Percentiles rank a stretch among this genome's conserved stretches.
Evolutionary conservation across 2,797 vertebrate species (phyloP).

Genomic region (Neopelma chrysocephalum): DNA sequence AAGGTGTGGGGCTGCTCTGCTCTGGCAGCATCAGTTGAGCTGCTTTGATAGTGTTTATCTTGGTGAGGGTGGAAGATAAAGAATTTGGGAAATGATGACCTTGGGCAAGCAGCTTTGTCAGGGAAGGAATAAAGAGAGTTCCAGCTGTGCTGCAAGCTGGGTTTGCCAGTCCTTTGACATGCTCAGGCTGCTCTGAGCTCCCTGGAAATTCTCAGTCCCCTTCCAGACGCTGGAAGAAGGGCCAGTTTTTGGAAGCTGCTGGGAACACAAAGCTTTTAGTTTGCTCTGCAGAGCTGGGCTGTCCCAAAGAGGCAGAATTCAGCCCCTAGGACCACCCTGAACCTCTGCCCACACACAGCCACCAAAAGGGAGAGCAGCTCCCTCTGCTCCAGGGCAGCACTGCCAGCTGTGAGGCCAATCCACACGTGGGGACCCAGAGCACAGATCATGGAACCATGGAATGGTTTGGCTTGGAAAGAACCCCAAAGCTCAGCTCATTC

Average conservation of each 20-base stretch:
- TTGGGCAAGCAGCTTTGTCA: not conserved
- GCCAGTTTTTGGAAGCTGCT: not conserved
- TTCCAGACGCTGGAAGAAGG: not conserved
- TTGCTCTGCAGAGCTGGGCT: not conserved
- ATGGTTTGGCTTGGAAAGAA: not conserved
- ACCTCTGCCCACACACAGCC: not conserved
- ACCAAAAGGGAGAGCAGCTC: not conserved
- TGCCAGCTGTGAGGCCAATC: not conserved
- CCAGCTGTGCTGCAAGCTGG: not conserved
- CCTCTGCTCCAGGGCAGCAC: not conserved
- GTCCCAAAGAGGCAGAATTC: not conserved
- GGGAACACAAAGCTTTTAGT: not conserved
- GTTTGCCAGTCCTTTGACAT: not conserved
- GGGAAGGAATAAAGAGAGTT: not conserved
- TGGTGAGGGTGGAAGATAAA: not conserved
- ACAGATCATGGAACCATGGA: not conserved
- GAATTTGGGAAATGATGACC: not conserved
- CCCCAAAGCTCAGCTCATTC: not conserved
- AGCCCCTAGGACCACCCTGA: rapidly evolving
- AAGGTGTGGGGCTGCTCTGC: not conserved
- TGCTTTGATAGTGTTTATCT: not conserved
- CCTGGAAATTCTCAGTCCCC: not conserved
- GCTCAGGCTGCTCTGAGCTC: not conserved
- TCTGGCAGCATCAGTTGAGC: not conserved
- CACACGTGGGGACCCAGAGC: rapidly evolving